Evolutionary conservation across 2,113 vertebrate genomes (phyloP).

Genomic region (Oncorhynchus keta): DNA sequence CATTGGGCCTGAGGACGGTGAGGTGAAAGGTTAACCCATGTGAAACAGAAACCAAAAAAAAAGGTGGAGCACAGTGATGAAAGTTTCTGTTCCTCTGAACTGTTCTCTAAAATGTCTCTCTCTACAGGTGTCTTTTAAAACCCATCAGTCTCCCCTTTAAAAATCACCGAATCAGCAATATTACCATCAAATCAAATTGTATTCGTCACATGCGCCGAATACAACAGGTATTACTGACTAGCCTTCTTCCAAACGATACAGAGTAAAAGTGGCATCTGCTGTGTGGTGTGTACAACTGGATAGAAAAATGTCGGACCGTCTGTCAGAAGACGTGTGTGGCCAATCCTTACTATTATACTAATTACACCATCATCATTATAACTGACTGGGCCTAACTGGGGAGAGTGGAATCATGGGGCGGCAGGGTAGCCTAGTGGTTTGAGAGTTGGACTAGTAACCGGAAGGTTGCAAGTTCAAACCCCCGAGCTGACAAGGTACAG

Average conservation of each 20-base stretch:
- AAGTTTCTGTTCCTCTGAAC: neutral
- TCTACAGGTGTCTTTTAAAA: neutral
- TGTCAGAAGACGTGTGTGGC: conserved; percentile 1
- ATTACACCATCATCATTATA: conserved; percentile 13
- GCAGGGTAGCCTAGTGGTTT: too few species aligned
- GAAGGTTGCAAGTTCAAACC: too few species aligned
- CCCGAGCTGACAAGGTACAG: too few species aligned
- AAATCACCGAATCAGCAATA: neutral
- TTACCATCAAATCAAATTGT: too few species aligned
- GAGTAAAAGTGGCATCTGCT: too few species aligned
- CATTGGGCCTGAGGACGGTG: conserved; percentile 44
- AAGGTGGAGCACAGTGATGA: conserved; percentile 3
- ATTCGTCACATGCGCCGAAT: too few species aligned
- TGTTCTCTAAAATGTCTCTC: neutral
- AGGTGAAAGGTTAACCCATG: conserved; percentile 30
- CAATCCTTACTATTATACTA: conserved; percentile 15
- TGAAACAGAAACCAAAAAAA: conserved; percentile 33
- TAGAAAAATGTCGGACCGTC: neutral
- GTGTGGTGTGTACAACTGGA: too few species aligned
- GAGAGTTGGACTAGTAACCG: too few species aligned
- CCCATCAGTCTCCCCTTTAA: neutral
- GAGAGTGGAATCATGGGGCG: neutral
- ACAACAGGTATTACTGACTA: too few species aligned
- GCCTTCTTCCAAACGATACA: too few species aligned
- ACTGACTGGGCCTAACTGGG: neutral